phyloP scores from a whole-genome alignment of 1,140 invertebrate species.

The Nasonia vitripennis region DNA sequence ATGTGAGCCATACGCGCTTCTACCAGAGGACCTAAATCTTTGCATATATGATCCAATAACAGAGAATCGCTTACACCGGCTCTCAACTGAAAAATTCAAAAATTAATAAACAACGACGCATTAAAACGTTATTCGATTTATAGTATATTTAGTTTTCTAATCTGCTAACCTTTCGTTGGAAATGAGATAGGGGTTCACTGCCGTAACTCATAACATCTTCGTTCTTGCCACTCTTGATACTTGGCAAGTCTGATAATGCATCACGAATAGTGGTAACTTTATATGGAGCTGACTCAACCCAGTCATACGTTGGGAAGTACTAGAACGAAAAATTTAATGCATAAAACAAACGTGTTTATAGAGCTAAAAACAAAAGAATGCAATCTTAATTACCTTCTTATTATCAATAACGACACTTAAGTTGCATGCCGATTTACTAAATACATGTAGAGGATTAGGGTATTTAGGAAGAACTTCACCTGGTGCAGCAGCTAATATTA shows the following conservation, averaged over 20 bases:
- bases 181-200: conserved; percentile 84
- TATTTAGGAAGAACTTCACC: conserved; percentile 86
- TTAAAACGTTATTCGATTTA: background rate
- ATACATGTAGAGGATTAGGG: conserved; percentile 89
- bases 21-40: conserved; percentile 88
- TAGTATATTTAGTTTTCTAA: conserved; percentile 13
- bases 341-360: background rate
- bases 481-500: conserved; percentile 90
- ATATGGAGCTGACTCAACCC: conserved; percentile 81
- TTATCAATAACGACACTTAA: conserved; percentile 85
- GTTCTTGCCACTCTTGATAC: conserved; percentile 84
- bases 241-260: conserved; percentile 88
- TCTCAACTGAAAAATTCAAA: conserved; percentile 74
- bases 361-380: background rate
- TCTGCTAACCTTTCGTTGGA: conserved; percentile 81
- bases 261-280: conserved; percentile 87
- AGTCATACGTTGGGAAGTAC: conserved; percentile 73
- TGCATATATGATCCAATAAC: conserved; percentile 88
- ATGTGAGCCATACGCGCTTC: conserved; percentile 87
- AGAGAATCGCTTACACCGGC: conserved; percentile 77
- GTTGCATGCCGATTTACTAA: conserved; percentile 83
- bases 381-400: conserved; percentile 72
- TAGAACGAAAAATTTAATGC: conserved; percentile 57
- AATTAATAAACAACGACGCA: conserved; percentile 3
- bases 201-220: conserved; percentile 84